Evolutionary conservation across 2,797 vertebrate species (phyloP).

Genomic region (Urocyon cinereoargenteus): DNA sequence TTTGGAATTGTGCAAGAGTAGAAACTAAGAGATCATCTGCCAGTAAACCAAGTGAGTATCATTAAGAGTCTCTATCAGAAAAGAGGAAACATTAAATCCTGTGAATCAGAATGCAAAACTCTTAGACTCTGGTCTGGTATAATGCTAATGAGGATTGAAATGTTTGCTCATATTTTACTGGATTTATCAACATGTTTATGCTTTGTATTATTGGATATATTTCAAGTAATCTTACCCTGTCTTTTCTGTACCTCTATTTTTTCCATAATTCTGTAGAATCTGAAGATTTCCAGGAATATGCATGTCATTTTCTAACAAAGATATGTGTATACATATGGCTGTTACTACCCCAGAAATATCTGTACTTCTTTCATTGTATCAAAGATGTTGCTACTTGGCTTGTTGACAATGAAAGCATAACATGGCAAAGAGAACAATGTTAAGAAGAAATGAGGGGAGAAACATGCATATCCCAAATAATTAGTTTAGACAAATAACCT

Average conservation of each 20-base stretch:
- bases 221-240: constrained; percentile 1
- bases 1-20: background rate
- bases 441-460: background rate
- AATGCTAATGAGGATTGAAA: background rate
- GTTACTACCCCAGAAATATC: background rate
- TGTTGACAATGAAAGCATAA: background rate
- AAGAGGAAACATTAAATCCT: background rate
- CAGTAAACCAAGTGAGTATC: background rate
- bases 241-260: background rate
- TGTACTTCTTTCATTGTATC: background rate
- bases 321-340: background rate
- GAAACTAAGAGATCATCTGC: background rate
- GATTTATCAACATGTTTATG: background rate
- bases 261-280: background rate
- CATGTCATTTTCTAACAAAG: background rate
- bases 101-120: background rate
- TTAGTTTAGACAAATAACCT: background rate
- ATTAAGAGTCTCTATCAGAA: background rate
- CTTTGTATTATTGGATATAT: background rate
- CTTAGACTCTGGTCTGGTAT: background rate
- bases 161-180: background rate
- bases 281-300: background rate
- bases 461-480: background rate
- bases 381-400: background rate
- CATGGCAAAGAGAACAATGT: background rate